Conservation (phyloP, 2,113 vertebrate species). For the Nymphicus hollandicus region DNA sequence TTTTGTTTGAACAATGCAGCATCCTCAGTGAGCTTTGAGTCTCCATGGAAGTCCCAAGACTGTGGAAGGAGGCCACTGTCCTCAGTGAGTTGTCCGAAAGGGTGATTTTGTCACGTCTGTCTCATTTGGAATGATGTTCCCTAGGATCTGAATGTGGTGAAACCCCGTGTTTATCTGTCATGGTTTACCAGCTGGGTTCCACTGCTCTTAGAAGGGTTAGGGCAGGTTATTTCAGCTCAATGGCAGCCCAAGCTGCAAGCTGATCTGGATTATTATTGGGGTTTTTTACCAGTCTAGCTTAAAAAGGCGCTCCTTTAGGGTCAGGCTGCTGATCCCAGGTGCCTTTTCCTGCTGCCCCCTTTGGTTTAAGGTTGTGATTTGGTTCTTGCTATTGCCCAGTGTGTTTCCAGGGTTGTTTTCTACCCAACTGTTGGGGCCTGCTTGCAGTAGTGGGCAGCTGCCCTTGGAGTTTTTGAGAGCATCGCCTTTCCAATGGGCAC, state of each 20-base stretch:
- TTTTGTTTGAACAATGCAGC: neutral
- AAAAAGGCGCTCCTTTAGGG: neutral
- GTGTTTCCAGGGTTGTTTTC: neutral
- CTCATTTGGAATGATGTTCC: neutral
- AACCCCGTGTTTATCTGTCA: neutral
- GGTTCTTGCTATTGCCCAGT: neutral
- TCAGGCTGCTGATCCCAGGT: neutral
- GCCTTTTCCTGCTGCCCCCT: neutral
- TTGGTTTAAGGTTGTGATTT: neutral
- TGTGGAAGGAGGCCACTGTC: neutral
- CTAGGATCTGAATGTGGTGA: neutral
- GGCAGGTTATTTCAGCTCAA: neutral
- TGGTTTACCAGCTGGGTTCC: neutral
- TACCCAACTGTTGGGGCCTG: rapidly evolving
- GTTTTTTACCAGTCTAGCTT: neutral
- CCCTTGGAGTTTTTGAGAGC: neutral
- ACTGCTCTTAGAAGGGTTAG: neutral
- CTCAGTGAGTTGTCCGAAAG: neutral
- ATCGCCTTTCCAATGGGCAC: rapidly evolving
- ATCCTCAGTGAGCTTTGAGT: neutral
- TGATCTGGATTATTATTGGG: rapidly evolving
- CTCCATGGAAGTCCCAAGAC: neutral
- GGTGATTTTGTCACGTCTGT: neutral
- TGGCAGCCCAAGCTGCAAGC: neutral
- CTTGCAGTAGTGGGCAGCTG: neutral